Conservation (phyloP, 2,797 vertebrate species). For the Trachurus trachurus region DNA sequence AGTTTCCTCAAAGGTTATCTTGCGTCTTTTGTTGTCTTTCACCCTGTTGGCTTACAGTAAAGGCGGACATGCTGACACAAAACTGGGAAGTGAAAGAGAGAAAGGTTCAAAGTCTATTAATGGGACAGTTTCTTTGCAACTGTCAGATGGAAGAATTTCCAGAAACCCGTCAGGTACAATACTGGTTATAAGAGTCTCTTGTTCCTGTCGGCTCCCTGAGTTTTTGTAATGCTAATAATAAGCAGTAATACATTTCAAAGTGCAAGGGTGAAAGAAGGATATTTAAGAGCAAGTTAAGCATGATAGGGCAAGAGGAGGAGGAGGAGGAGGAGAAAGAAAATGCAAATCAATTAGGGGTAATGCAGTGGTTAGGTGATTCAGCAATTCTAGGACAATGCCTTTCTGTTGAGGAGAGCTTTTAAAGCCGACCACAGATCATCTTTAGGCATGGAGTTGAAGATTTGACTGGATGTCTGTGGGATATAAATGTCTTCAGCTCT, state of each 20-base stretch:
- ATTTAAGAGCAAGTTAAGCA: conserved; percentile 6
- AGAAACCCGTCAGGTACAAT: not conserved
- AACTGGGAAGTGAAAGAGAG: conserved; percentile 65
- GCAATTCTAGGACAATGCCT: conserved; percentile 33
- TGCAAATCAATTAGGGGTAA: conserved; percentile 12
- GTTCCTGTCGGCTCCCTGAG: not conserved
- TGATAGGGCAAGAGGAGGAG: not conserved
- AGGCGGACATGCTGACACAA: conserved; percentile 47
- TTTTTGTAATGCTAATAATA: not conserved
- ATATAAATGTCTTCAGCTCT: conserved; percentile 34
- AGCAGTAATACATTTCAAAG: not conserved
- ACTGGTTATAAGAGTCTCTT: conserved; percentile 5
- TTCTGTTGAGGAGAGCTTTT: conserved; percentile 30
- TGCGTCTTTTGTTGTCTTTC: conserved; percentile 7
- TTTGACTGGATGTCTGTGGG: conserved; percentile 31
- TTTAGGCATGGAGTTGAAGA: not conserved
- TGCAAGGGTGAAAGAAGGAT: not conserved
- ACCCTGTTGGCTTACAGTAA: conserved; percentile 62
- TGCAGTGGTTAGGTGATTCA: conserved; percentile 36
- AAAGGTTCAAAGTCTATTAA: conserved; percentile 44
- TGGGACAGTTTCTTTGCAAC: conserved; percentile 33
- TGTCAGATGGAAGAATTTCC: conserved; percentile 17
- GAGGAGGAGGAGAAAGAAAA: conserved; percentile 3
- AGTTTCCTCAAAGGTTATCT: conserved; percentile 24
- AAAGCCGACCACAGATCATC: conserved; percentile 18